Percentiles rank a stretch among this genome's conserved stretches.
Evolutionary conservation across 1,140 invertebrate species (phyloP).

Genomic region (Nilaparvata lugens): DNA sequence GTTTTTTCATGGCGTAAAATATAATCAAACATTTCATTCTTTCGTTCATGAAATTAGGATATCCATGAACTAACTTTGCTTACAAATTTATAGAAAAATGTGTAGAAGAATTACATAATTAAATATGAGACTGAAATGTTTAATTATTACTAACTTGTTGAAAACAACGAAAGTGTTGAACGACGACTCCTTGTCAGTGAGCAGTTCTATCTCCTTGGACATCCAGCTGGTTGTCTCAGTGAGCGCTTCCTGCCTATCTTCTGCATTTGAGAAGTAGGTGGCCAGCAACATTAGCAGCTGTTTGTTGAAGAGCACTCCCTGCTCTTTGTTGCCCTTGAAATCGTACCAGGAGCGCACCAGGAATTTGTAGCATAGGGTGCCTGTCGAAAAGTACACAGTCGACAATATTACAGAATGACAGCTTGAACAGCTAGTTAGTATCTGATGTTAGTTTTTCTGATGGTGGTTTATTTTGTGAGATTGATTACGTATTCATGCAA

Average conservation of each 20-base stretch:
- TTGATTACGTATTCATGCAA: too few relatives aligned
- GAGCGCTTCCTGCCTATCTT: constrained; percentile 15
- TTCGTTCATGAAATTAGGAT: too few relatives aligned
- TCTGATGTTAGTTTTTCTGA: too few relatives aligned
- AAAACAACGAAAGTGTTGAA: constrained; percentile 27
- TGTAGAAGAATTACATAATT: too few relatives aligned
- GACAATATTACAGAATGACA: too few relatives aligned
- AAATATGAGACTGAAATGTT: too few relatives aligned
- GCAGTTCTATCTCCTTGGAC: constrained; percentile 18
- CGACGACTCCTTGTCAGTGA: constrained; percentile 21
- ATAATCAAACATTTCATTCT: too few relatives aligned
- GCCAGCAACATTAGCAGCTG: constrained; percentile 38
- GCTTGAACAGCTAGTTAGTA: too few relatives aligned
- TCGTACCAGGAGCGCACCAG: constrained; percentile 44
- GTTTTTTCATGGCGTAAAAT: too few relatives aligned
- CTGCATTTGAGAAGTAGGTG: constrained; percentile 17
- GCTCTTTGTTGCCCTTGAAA: constrained; percentile 39
- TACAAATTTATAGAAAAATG: too few relatives aligned
- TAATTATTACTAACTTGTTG: constrained; percentile 25
- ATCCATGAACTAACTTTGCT: too few relatives aligned
- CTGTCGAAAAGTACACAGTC: constrained; percentile 27
- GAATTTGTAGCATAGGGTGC: constrained; percentile 39
- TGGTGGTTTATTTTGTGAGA: too few relatives aligned
- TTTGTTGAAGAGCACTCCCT: constrained; percentile 40
- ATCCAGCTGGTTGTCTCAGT: constrained; percentile 20